A percentile compares a stretch with the other conserved stretches of the same genome.
Conservation (phyloP, 2,888 invertebrate species). For the Machimus rusticus region DNA sequence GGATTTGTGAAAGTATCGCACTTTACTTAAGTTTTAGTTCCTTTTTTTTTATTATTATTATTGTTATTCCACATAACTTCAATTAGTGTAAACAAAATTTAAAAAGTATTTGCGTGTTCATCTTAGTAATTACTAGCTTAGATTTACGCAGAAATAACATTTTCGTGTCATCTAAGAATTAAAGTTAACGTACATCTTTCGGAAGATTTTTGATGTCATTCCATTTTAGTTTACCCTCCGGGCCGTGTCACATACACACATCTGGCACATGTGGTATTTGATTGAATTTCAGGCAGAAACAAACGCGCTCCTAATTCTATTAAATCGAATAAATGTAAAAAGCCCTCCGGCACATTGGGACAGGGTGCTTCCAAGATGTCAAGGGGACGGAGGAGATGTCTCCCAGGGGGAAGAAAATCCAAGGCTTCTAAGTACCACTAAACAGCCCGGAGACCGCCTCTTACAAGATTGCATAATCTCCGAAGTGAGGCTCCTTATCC, state of each 20-base stretch:
- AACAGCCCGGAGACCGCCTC: not conserved
- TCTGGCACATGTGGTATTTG: not conserved
- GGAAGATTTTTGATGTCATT: not conserved
- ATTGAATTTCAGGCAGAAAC: conserved; percentile 6
- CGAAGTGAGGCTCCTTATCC: not conserved
- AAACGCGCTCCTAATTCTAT: conserved; percentile 7
- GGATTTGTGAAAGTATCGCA: not conserved
- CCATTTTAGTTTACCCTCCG: not conserved
- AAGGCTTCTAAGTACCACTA: not conserved
- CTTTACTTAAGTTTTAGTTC: not conserved
- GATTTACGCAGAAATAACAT: not conserved
- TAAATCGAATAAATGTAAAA: conserved; percentile 1
- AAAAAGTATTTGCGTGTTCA: too few species aligned
- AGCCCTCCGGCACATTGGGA: not conserved
- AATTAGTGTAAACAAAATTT: too few species aligned
- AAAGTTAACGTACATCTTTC: not conserved
- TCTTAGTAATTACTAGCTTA: not conserved
- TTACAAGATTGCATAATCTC: not conserved
- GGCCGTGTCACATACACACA: not conserved
- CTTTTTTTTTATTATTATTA: too few species aligned
- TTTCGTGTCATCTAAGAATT: not conserved
- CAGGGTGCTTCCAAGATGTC: not conserved
- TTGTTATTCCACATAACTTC: too few species aligned
- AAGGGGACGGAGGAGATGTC: not conserved
- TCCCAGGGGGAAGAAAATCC: not conserved